Base-by-base conservation (phyloP, 2,888 invertebrate genomes). In the Chloroclystis v-ata region DNA sequence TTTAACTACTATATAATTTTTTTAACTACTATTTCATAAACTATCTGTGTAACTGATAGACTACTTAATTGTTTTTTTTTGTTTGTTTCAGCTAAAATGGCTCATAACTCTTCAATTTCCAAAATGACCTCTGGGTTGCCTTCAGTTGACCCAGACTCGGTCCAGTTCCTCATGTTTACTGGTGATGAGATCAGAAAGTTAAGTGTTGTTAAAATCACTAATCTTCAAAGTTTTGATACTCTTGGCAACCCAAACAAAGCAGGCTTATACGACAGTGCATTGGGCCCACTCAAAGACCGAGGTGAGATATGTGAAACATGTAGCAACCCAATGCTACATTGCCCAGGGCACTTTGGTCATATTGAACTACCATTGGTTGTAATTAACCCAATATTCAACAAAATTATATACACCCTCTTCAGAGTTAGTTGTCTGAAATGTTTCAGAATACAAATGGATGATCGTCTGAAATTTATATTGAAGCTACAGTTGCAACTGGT, bases 291-390 rank as follows among this genome's bases (percentile, higher is more conserved):
- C 28, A 89, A 90, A 51, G 91, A 92, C 9, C 78, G 89, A 37
- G 79, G 87, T 61, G 94, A 95, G 51, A 87, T 91, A 0, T 99
- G 98, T 75, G 83, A 83, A 2, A 97, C 97, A 5, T 99, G 98
- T 69, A 89, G 90, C 7, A 90, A 91, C 56, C 89, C 89, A 11
- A 72, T 90, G 33, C 70, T 89, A 5, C 84, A 90, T 53, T 98
- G 98, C 70, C 92, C 94, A 0, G 99, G 99, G 0, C 99, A 99
- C 80, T 93, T 97, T 78, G 99, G 99, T 0, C 96, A 98, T 71
- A 97, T 99, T 54, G 94, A 95, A 57, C 84, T 99, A 1, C 95
- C 96, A 0, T 81, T 98, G 8, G 92, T 96, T 0, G 94, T 97
- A 0, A 92, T 95, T 47, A 98, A 99, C 88, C 98, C 99, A 0